Base-by-base conservation (phyloP, 2,797 vertebrate species). In the Loriculus beryllinus region DNA sequence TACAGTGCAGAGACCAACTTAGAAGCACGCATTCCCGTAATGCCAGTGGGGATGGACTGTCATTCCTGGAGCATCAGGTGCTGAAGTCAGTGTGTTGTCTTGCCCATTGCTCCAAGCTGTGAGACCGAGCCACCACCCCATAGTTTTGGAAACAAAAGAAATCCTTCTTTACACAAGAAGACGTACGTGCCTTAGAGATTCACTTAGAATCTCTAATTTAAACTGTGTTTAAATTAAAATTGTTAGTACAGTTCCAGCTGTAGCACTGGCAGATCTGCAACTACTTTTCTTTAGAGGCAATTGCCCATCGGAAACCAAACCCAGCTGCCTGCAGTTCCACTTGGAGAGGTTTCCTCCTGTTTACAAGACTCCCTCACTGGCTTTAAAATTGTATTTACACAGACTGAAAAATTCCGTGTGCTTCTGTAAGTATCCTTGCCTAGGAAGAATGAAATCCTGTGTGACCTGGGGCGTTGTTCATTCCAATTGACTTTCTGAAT, bases 1-100 rank as follows among this genome's bases (percentile, higher is more conserved):
- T 37, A 8, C 22, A 5, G 10, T 0, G 1, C 3, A 35, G 51
- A 18, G 59, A 3, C 6, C 35, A 12, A 54, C 35, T 1, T 9
- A 28, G 71, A 47, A 72, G 51, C 54, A 40, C 31, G 1, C 1
- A 0, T 40, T 37, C 42, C 48, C 18, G 1, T 22, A 22, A 16
- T 40, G 75, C 20, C 74, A 6, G 0, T 40, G 74, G 13, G 14
- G 5, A 54, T 13, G 10, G 29, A 6, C 3, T 86, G 40, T 51
- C 35, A 22, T 63, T 75, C 45, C 37, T 29, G 25, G 45, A 92
- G 51, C 51, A 51, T 39, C 33, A 29, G 42, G 35, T 69, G 33
- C 70, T 14, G 17, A 42, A 68, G 43, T 6, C 75, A 59, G 12
- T 0, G 19, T 28, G 56, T 10, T 65, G 35, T 52, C 37, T 65